Base-by-base conservation (phyloP, 2,113 vertebrate species). In the Hippocampus guttulatus region DNA sequence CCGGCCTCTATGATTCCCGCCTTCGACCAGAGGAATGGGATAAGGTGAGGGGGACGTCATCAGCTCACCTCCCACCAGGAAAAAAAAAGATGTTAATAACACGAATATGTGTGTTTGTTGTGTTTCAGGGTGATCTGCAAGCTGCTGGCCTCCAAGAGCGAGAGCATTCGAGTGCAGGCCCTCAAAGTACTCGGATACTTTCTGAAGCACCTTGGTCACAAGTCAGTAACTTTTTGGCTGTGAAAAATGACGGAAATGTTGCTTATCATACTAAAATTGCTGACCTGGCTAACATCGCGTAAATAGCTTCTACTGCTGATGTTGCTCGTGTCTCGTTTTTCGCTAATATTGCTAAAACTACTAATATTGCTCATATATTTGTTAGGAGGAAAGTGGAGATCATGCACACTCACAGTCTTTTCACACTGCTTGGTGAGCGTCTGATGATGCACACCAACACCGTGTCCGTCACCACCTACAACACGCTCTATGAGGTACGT, bases 1-100 rank as follows among this genome's bases (percentile, higher is more conserved):
- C 97, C 97, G 23, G 97, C 97, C 10, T 99, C 97, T 74, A 99
- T 99, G 97, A 99, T 99, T 86, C 97, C 97, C 58, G 97, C 97
- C 8, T 99, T 99, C 84, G 97, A 99, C 91, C 97, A 98, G 91
- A 94, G 97, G 79, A 98, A 98, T 70, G 97, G 97, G 78, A 99
- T 99, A 93, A 94, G 97, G 97, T 99, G 90, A 93, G 87, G 72
- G 0, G 41, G 45, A 47, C n/a, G 30, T 8, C 18, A 25, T 67
- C 65, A 38, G 8, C 55, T 55, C n/a, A 16, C 21, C n/a, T 16
- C 41, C 33, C 10, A 18, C 23, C 23, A 3, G n/a, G n/a, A 38
- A 38, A 38, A 38, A 45, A 18, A 33, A 33, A 49, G 5, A 43
- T n/a, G 12, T n/a, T 15, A 6, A 52, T 38, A 7, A 21, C 30